Percentiles rank a stretch among this genome's conserved stretches.
Evolutionary conservation across 2,113 vertebrate species (phyloP).

Genomic region (Pontoporia blainvillei): DNA sequence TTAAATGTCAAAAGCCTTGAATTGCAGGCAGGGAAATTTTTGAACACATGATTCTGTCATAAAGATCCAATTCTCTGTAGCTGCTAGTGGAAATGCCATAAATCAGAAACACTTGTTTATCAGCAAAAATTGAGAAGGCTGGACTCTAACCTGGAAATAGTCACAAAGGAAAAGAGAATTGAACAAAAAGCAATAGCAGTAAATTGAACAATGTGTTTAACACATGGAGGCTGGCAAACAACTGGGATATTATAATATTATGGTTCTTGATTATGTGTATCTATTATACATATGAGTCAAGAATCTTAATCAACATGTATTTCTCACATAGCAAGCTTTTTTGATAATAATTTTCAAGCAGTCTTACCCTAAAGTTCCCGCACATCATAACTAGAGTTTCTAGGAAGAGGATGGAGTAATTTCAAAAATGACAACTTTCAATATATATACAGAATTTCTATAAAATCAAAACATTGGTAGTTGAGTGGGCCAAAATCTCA

Average conservation of each 20-base stretch:
- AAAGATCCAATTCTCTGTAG: not conserved
- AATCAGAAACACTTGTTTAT: not conserved
- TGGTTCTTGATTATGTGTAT: not conserved
- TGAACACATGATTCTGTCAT: not conserved
- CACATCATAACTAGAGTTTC: not conserved
- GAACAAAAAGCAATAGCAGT: not conserved
- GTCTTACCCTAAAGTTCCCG: not conserved
- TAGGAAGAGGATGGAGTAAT: not conserved
- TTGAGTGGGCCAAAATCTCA: conserved; percentile 69
- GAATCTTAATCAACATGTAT: not conserved
- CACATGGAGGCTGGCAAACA: not conserved
- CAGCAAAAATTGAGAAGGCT: not conserved
- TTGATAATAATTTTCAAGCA: not conserved
- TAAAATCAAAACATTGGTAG: conserved; percentile 76
- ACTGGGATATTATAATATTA: not conserved
- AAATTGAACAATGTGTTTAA: not conserved
- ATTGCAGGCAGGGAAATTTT: not conserved
- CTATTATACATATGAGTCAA: not conserved
- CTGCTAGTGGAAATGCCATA: not conserved
- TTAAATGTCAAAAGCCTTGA: not conserved
- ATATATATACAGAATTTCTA: conserved; percentile 69
- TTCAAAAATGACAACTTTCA: conserved; percentile 70
- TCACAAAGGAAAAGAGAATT: not conserved
- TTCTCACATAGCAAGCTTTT: not conserved
- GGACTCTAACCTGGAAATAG: not conserved